These are phyloP conservation scores for Tenthredo amoena DNA, from an alignment of 2,888 invertebrate species.

Conservation along the genomic window DNA sequence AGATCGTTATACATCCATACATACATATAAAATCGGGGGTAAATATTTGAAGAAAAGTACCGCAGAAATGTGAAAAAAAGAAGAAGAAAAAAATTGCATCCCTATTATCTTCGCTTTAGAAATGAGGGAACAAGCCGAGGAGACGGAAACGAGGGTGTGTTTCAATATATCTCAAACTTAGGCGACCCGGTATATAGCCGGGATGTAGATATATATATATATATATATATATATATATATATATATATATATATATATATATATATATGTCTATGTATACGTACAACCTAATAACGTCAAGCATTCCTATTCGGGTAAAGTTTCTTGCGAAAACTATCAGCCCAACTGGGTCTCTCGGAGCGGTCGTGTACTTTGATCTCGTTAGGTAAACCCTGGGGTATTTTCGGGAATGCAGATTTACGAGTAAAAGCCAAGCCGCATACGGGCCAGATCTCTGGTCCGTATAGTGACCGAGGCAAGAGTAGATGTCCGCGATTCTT, in stretches of 20 bases:
- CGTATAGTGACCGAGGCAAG: neutral
- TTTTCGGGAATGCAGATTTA: slow-evolving; percentile 44
- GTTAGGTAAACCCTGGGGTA: slow-evolving; percentile 17
- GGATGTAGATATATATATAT: neutral
- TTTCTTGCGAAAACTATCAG: slow-evolving; percentile 28
- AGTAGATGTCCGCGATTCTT: neutral
- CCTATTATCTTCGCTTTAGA: neutral
- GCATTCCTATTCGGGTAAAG: slow-evolving; percentile 26
- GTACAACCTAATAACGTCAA: neutral
- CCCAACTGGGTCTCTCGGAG: slow-evolving; percentile 13
- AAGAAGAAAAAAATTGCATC: neutral
- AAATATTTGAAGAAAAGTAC: too few relatives aligned
- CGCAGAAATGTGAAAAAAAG: neutral
- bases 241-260: neutral
- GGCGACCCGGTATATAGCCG: neutral
- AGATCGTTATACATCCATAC: neutral
- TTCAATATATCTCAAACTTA: neutral
- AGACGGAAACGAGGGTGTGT: neutral
- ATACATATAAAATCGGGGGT: neutral
- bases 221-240: too few relatives aligned
- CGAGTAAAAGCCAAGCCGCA: neutral
- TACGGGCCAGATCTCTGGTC: neutral
- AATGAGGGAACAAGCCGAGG: neutral
- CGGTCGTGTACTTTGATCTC: slow-evolving; percentile 33
- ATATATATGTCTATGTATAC: neutral